Evolutionary conservation across 2,888 invertebrate species (phyloP), one percentile per base, ranked within the genome.

Genomic region (Himalopsyche kuldschensis): DNA sequence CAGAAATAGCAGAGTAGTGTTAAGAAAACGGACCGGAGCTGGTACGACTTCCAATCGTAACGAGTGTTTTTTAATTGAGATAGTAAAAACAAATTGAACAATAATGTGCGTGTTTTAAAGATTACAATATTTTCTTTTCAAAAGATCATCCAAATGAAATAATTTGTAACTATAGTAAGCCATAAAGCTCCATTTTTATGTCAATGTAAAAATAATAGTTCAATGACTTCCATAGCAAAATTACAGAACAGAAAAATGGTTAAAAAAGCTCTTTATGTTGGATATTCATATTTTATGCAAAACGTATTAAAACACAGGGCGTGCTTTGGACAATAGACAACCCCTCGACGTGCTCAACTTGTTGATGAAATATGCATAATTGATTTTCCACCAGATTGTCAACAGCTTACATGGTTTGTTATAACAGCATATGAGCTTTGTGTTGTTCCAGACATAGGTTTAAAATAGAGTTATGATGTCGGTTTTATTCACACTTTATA

Each of bases 301-400:
- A 69, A 27, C 69, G 27, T 69, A 69, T 69, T 69, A 69, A 69
- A 69, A 11, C 69, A 76, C 76, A 20, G 76, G 11, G 76, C 11
- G 17, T 32, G 10, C 35, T 24, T 76, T 76, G 17, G 10, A 69
- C 69, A 76, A 76, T 76, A 35, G 76, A 35, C 35, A 20, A 24
- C 20, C 41, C 76, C 41, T 20, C 35, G 76, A 15, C 69, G 76
- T n/a, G 10, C 80, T 80, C 80, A 80, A 76, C 80, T 75, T 80
- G 77, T 83, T 83, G 83, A 83, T 80, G 77, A 80, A 55, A 80
- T 80, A 80, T 83, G 78, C 83, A 83, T 83, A 80, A 80, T 80
- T 83, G 80, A 83, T 76, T 35, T 76, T n/a, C 35, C 3, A 32
- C 11, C 35, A 35, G 35, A 17, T 6, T 76, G 10, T 76, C 76